Percentiles rank a stretch among this genome's conserved stretches.
These are phyloP conservation scores for Leptoteleia sp. DNA, from an alignment of 1,140 invertebrate genomes.

Conservation along the genomic window DNA sequence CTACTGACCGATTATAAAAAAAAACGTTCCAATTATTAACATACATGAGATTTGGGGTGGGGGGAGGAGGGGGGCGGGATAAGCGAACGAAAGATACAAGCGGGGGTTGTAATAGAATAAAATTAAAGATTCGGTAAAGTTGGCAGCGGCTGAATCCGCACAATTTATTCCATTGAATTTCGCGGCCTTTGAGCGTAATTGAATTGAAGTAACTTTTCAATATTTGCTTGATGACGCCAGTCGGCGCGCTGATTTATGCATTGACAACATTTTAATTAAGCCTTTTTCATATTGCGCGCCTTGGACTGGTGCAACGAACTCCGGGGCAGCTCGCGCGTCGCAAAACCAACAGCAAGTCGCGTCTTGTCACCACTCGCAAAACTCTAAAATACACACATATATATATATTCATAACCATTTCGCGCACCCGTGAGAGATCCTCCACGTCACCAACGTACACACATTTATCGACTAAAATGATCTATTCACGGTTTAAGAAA, in stretches of 20 bases:
- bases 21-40: too few species aligned
- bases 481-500: constrained; percentile 16
- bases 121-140: constrained; percentile 52
- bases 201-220: constrained; percentile 50
- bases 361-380: constrained; percentile 28
- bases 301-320: constrained; percentile 34
- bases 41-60: too few species aligned
- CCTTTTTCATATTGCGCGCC: constrained; percentile 40
- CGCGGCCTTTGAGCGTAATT: constrained; percentile 36
- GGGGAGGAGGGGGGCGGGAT: too few species aligned
- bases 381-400: too few species aligned
- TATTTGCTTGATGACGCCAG: constrained; percentile 35
- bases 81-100: constrained; percentile 14
- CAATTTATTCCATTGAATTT: constrained; percentile 53
- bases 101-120: constrained; percentile 16
- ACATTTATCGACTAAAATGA: constrained; percentile 34
- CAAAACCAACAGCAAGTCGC: constrained; percentile 18
- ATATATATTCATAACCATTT: constrained; percentile 46
- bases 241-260: constrained; percentile 26
- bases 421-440: constrained; percentile 13
- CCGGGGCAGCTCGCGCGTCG: not conserved
- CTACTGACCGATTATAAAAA: too few species aligned
- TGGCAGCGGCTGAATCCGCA: constrained; percentile 26
- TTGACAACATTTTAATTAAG: constrained; percentile 56
- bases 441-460: constrained; percentile 15